Evolutionary conservation across 2,797 vertebrate genomes (phyloP), one percentile per base, ranked within the genome.

Genomic region (Lacerta bilineata): DNA sequence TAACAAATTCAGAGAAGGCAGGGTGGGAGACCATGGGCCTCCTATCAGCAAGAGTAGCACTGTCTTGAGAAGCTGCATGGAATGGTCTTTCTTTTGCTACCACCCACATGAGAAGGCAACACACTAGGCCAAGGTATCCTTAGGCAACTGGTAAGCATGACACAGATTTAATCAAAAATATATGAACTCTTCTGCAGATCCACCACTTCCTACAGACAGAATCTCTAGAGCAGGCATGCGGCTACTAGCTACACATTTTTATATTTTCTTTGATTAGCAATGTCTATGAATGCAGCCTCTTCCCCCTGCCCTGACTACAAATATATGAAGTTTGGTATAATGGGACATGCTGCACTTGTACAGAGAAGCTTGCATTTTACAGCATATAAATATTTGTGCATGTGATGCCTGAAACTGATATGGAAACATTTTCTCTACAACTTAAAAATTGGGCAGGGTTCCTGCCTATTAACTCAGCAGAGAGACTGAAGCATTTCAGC

Each of bases 351-450:
- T 66, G 59, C 39, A 46, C 3, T 33, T 66, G 64, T 77, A 17
- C 13, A 39, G 78, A 41, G 20, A 80, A 29, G 20, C 7, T 46
- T 29, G 69, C 27, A 41, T 72, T 80, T 69, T 25, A 69, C 41
- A 55, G n/a, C 33, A 3, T 23, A 59, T 72, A 59, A 71, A 11
- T 87, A 59, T 72, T 55, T 87, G 18, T 25, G 17, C 66, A 71
- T 59, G 23, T 71, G 66, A 50, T 69, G 43, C 55, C 23, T 36
- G 15, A 36, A 80, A 36, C 41, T 55, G 66, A 71, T 71, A 25
- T 55, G 33, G 33, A 64, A 46, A 84, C 10, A 80, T 80, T 80
- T 84, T 80, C 20, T 43, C 36, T 84, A 78, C 36, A 72, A 61
- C 6, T 84, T 61, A 17, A 64, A 84, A 72, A 84, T 61, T 74